These are phyloP conservation scores for Chaetura pelagica DNA, from an alignment of 2,113 vertebrate genomes.

Conservation along the genomic window DNA sequence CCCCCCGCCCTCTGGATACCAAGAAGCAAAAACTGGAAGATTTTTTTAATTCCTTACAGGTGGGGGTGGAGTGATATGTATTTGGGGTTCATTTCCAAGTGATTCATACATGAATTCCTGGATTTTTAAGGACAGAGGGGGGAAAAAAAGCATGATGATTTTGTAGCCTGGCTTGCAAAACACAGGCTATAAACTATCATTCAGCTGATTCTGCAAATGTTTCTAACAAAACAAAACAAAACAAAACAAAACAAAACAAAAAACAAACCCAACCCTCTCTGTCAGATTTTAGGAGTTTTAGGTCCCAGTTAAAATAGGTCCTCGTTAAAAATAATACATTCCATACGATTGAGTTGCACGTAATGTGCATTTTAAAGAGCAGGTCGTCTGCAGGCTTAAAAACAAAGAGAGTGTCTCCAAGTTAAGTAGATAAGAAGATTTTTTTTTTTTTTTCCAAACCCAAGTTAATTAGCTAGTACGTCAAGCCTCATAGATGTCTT, in stretches of 20 bases:
- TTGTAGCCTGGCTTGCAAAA: constrained; percentile 25
- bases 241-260: accelerated
- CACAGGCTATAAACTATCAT: constrained; percentile 46
- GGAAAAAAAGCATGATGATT: background rate
- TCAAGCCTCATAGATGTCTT: constrained; percentile 67
- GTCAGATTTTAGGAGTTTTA: constrained; percentile 55
- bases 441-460: constrained; percentile 51
- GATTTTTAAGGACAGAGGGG: constrained; percentile 5
- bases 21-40: constrained; percentile 44
- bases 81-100: background rate
- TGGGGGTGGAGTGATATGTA: background rate
- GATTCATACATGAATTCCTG: background rate
- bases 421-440: constrained; percentile 71
- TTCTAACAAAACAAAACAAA: background rate
- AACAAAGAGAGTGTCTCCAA: constrained; percentile 71
- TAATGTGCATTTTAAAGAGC: constrained; percentile 70
- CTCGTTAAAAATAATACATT: constrained; percentile 72
- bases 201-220: constrained; percentile 50
- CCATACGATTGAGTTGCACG: background rate
- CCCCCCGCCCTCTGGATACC: background rate
- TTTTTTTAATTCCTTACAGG: background rate
- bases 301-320: constrained; percentile 65
- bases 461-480: constrained; percentile 64
- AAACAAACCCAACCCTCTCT: background rate
- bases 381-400: constrained; percentile 67